Percentiles rank a stretch among this genome's conserved stretches.
These are phyloP conservation scores for Spheniscus humboldti DNA, from an alignment of 2,797 vertebrate genomes.

Conservation along the genomic window DNA sequence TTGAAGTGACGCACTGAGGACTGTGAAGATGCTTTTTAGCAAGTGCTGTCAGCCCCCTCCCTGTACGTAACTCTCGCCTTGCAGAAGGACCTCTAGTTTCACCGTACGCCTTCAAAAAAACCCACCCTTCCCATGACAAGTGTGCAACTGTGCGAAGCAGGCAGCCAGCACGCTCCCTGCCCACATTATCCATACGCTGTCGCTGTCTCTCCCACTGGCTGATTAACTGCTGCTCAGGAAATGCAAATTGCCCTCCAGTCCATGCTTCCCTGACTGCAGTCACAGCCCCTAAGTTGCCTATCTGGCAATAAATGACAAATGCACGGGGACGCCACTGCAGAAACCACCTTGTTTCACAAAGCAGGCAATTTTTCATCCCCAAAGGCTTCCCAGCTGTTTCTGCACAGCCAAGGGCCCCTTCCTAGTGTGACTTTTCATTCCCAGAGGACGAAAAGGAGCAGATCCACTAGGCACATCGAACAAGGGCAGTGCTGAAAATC, in stretches of 20 bases:
- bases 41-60: background rate
- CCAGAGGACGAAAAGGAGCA: background rate
- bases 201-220: rapidly evolving
- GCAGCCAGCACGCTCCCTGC: background rate
- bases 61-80: rapidly evolving
- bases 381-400: background rate
- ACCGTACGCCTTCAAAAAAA: rapidly evolving
- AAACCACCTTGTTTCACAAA: background rate
- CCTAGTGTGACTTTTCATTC: background rate
- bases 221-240: background rate
- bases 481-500: background rate
- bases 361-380: background rate
- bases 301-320: background rate
- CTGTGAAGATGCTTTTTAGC: background rate
- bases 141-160: rapidly evolving
- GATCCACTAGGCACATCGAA: background rate
- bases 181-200: background rate
- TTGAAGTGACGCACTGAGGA: rapidly evolving
- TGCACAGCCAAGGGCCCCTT: background rate
- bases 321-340: background rate
- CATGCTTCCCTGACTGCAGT: rapidly evolving
- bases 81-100: background rate
- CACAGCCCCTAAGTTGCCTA: background rate
- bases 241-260: background rate
- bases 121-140: background rate